phyloP scores from a whole-genome alignment of 2,888 invertebrate genomes.

The Drosophila leonis region DNA sequence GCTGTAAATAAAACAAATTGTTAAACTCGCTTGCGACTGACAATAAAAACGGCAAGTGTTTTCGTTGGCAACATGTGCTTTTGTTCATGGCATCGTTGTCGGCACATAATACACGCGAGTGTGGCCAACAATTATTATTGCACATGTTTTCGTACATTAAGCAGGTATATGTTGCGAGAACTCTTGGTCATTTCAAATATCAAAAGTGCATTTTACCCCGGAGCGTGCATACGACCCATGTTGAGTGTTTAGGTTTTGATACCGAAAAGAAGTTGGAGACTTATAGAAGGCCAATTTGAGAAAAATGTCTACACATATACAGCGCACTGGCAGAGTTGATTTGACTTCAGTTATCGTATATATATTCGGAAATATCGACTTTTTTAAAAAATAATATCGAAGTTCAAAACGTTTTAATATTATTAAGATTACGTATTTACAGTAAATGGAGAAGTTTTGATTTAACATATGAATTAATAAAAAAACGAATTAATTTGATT shows the following conservation, averaged over 20 bases:
- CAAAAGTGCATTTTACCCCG: constrained; percentile 90
- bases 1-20: constrained; percentile 87
- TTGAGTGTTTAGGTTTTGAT: constrained; percentile 87
- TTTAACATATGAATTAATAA: background rate
- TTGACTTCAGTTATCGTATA: background rate
- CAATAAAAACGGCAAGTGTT: constrained; percentile 18
- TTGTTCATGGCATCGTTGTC: constrained; percentile 18
- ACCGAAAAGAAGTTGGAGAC: constrained; percentile 84
- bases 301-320: constrained; percentile 31
- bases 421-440: background rate
- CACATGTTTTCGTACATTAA: background rate
- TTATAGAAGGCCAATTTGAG: constrained; percentile 32
- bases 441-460: background rate
- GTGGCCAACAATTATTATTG: background rate
- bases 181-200: constrained; percentile 18
- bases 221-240: constrained; percentile 99
- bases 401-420: background rate
- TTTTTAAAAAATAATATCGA: background rate
- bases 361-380: background rate
- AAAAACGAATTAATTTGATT: background rate
- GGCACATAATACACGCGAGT: background rate
- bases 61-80: constrained; percentile 60
- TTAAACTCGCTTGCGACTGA: background rate
- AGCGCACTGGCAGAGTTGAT: constrained; percentile 18
- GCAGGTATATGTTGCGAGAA: constrained; percentile 44